Evolutionary conservation across 1,140 invertebrate species (phyloP).

Genomic region (Venturia canescens): DNA sequence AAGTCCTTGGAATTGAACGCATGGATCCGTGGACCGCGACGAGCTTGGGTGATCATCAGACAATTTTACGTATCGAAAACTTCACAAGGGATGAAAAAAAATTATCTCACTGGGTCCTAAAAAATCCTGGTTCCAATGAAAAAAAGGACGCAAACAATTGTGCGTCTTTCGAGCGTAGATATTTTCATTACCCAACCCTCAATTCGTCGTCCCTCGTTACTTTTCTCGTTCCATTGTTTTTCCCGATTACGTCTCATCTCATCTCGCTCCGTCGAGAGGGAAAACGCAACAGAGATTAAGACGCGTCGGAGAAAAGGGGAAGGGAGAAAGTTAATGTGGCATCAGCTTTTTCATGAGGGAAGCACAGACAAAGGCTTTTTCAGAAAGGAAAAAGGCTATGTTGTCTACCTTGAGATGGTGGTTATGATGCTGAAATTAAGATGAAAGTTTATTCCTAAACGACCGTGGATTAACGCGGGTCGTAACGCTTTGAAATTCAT

Average conservation of each 20-base stretch:
- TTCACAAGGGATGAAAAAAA: not conserved
- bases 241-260: no score
- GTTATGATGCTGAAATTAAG: not conserved
- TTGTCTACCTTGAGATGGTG: not conserved
- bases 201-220: no score
- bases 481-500: not conserved
- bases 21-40: not conserved
- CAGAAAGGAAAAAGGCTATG: not conserved
- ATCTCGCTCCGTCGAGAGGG: no score
- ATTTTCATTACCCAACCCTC: no score
- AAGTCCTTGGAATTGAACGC: not conserved
- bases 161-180: no score
- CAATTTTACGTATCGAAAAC: slow-evolving; percentile 20
- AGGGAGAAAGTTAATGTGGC: no score
- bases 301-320: no score
- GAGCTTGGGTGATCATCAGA: slow-evolving; percentile 2
- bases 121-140: not conserved
- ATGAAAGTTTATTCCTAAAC: slow-evolving; percentile 1
- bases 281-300: no score
- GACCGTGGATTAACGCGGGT: not conserved
- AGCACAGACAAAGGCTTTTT: no score
- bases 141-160: no score
- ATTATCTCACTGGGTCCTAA: not conserved
- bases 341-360: no score
- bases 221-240: no score